A percentile compares a stretch with the other conserved stretches of the same genome.
phyloP scores from a whole-genome alignment of 2,113 vertebrate species.

The Diglossa brunneiventris region DNA sequence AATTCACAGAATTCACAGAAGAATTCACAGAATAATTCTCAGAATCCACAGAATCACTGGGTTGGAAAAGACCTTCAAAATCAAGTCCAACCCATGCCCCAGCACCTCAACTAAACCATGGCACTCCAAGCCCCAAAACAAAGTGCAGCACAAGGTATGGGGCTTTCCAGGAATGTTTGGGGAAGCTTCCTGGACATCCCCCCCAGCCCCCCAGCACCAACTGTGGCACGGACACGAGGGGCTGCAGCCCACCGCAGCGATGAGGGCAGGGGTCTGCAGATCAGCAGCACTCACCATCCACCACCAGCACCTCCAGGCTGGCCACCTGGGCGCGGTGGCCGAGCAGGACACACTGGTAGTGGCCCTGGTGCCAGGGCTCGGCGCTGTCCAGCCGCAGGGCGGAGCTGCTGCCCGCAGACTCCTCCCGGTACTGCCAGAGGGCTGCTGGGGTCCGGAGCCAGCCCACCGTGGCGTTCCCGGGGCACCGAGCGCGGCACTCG shows the following conservation, averaged over 20 bases:
- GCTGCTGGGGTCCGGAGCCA: conserved; percentile 57
- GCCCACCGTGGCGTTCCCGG: background rate
- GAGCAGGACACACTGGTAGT: conserved; percentile 40
- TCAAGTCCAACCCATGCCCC: background rate
- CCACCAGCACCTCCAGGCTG: background rate
- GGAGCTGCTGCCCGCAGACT: background rate
- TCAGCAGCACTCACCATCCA: background rate
- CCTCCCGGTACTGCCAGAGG: conserved; percentile 15
- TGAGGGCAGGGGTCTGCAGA: background rate
- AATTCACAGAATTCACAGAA: background rate
- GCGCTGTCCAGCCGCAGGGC: background rate
- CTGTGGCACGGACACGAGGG: accelerated
- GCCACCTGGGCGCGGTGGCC: background rate
- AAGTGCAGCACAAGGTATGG: background rate
- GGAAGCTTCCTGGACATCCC: background rate
- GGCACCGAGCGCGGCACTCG: background rate
- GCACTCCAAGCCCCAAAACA: background rate
- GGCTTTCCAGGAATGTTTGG: accelerated
- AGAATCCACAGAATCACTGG: background rate
- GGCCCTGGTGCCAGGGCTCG: conserved; percentile 6
- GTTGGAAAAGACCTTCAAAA: background rate
- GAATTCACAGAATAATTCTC: background rate
- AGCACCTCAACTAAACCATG: background rate
- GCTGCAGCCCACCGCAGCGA: accelerated
- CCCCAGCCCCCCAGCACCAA: background rate